Percentiles rank a stretch among this genome's conserved stretches.
phyloP scores from a whole-genome alignment of 2,888 invertebrate species.

The Agriotes lineatus region DNA sequence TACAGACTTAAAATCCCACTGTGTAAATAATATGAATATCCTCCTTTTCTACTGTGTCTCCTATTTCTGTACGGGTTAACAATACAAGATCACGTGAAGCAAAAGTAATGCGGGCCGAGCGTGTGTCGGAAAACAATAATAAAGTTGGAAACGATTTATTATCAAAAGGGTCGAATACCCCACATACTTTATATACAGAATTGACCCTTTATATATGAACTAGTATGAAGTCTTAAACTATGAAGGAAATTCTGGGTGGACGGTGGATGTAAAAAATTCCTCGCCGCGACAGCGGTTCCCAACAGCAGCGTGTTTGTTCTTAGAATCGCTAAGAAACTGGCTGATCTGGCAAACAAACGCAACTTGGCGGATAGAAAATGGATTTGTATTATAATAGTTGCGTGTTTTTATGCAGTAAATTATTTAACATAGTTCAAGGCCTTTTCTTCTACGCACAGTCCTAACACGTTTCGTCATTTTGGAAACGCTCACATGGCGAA shows the following conservation, averaged over 20 bases:
- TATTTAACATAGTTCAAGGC: slow-evolving; percentile 25
- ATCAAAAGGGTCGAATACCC: slow-evolving; percentile 41
- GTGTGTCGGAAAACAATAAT: slow-evolving; percentile 39
- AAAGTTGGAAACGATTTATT: slow-evolving; percentile 40
- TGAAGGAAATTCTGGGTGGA: slow-evolving; percentile 25
- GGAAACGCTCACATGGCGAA: slow-evolving; percentile 1
- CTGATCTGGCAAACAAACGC: too few species aligned
- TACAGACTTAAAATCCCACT: slow-evolving; percentile 27
- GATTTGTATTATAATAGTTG: slow-evolving; percentile 7
- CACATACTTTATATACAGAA: slow-evolving; percentile 41
- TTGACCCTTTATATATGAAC: slow-evolving; percentile 42
- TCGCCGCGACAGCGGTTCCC: slow-evolving; percentile 16
- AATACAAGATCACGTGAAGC: slow-evolving; percentile 16
- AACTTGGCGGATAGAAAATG: neutral
- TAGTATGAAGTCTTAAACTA: slow-evolving; percentile 35
- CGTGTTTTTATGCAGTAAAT: slow-evolving; percentile 24
- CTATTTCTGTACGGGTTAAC: slow-evolving; percentile 6
- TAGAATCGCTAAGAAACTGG: too few species aligned
- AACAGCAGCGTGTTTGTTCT: too few species aligned
- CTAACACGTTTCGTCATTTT: slow-evolving; percentile 22
- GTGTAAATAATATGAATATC: slow-evolving; percentile 33
- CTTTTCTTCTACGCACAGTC: slow-evolving; percentile 7
- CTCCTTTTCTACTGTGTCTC: slow-evolving; percentile 7
- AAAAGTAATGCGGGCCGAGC: slow-evolving; percentile 12
- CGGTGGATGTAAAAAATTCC: slow-evolving; percentile 23